These are phyloP conservation scores for Rapana venosa DNA, from an alignment of 2,888 invertebrate species.

Conservation along the genomic window DNA sequence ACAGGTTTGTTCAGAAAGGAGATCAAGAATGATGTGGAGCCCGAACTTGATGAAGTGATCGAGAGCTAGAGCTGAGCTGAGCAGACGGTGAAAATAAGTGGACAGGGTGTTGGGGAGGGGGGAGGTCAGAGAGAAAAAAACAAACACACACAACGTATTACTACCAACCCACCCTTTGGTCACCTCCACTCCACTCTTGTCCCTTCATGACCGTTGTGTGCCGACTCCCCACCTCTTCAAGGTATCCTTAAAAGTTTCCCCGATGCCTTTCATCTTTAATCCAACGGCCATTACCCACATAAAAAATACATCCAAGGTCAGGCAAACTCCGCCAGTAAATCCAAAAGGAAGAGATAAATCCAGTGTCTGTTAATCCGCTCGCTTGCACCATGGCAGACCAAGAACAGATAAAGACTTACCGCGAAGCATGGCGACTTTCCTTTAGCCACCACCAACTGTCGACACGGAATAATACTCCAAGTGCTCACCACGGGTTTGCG, in stretches of 20 bases:
- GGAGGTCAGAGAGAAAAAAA: constrained; percentile 3
- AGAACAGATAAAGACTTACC: constrained; percentile 1
- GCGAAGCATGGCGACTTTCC: background rate
- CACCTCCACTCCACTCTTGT: constrained; percentile 38
- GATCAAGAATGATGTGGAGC: background rate
- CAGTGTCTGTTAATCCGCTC: background rate
- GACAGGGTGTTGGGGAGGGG: background rate
- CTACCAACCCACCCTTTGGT: constrained; percentile 41
- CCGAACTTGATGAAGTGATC: background rate
- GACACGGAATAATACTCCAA: constrained; percentile 2
- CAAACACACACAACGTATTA: constrained; percentile 15
- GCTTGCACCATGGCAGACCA: background rate
- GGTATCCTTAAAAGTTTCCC: background rate
- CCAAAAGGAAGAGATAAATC: background rate
- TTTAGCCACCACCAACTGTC: background rate
- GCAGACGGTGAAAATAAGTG: background rate
- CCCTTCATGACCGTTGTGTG: background rate
- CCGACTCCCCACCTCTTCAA: constrained; percentile 4
- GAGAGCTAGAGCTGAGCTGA: background rate
- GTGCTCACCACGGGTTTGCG: no score
- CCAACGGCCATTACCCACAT: background rate
- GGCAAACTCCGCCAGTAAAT: background rate
- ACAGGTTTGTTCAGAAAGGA: background rate
- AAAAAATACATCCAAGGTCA: background rate
- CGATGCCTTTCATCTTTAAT: background rate